These are phyloP conservation scores for Torymus aiolomorphi DNA, from an alignment of 2,888 invertebrate genomes.

Conservation along the genomic window DNA sequence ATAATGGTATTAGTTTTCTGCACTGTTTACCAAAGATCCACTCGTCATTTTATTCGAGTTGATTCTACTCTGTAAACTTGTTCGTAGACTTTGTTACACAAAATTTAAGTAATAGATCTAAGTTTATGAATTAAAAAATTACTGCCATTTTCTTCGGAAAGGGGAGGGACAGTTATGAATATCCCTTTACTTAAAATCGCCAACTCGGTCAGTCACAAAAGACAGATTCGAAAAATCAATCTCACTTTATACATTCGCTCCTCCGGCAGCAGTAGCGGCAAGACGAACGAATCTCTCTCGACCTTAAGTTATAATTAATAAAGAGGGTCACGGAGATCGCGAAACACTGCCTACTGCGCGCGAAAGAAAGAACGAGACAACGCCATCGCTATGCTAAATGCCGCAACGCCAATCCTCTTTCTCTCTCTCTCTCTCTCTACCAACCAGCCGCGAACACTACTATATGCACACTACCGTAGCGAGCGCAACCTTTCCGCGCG, in stretches of 20 bases:
- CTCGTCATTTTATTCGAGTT: not conserved
- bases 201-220: no score
- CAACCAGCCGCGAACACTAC: no score
- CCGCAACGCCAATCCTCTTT: conserved; percentile 22
- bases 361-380: conserved; percentile 1
- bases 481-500: conserved; percentile 40
- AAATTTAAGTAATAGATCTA: no score
- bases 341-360: not conserved
- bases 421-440: no score
- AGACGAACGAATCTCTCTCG: not conserved
- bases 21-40: not conserved
- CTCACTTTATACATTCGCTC: no score
- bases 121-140: no score
- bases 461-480: no score
- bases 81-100: no score
- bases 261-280: not conserved
- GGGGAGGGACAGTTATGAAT: no score
- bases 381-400: not conserved
- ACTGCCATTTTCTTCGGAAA: no score
- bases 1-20: not conserved
- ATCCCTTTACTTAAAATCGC: no score
- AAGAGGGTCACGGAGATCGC: conserved; percentile 35
- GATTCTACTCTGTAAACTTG: not conserved
- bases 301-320: conserved; percentile 39
- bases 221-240: no score